Base-by-base conservation (phyloP, 2,888 invertebrate genomes). In the Operophtera brumata region DNA sequence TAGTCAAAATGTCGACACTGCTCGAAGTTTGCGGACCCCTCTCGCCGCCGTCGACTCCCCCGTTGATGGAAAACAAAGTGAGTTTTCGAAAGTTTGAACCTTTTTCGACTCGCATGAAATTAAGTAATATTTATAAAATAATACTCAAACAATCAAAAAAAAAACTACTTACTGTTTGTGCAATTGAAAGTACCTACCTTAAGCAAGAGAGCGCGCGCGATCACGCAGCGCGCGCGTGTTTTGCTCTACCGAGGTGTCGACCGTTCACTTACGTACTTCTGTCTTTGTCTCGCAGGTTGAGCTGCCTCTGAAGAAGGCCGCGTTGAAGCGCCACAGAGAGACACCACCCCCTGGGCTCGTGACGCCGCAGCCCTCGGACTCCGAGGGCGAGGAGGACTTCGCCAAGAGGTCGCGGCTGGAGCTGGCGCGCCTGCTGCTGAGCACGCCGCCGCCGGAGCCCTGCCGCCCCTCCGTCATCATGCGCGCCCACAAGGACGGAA, bases 281-380 rank as follows among this genome's bases (percentile, higher is more conserved):
- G 74, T 86, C 82, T 85, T 84, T 89, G 83, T 88, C 80, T 75
- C 78, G 62, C 88, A 82, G 89, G 81, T 86, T 65, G 90, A 84
- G 72, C 70, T 84, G 67, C 86, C 86, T 67, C 64, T 83, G 71
- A 86, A 86, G 76, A 84, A 84, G 74, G 84, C 82, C 52, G 82
- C 83, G 13, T 47, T 79, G 64, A 87, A 86, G 71, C 82, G 86
- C 14, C 79, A 76, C 57, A 70, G 80, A 46, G 83, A 83, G 70
- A 77, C 81, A 1, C 73, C 80, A 47, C 69, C 64, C 25, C 73
- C 81, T 44, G 88, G 89, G 49, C 82, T 91, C 65, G 92, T 95
- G 51, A 96, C 96, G 2, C 96, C 96, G 0, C 96, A 96, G 80
- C 95, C 96, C 13, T 96, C 96, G 0, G 96, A 97, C 80, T 95